These are phyloP conservation scores for Hexactinellida sp. DNA, from an alignment of 37 sponge, comb jelly and placozoan genomes.

Conservation along the genomic window DNA sequence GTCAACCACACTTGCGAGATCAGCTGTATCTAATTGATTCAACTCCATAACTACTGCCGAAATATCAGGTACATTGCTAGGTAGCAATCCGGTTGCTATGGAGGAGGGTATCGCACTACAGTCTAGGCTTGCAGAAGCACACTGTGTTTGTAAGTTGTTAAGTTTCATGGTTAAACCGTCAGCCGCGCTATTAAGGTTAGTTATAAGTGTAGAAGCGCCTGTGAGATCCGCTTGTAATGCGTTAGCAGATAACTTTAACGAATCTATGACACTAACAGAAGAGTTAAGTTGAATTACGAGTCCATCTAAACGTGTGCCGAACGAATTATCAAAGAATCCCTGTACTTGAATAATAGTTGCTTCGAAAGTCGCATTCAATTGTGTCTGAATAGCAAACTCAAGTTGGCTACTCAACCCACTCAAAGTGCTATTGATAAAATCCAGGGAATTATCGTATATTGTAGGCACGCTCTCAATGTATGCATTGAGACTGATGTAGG, in stretches of 20 bases:
- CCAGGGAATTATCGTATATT: not conserved
- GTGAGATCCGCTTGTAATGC: not conserved
- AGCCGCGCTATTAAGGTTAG: not conserved
- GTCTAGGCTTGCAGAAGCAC: not conserved
- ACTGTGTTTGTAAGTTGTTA: not conserved
- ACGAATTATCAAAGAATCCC: not conserved
- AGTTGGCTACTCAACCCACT: not conserved
- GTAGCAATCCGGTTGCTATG: not conserved
- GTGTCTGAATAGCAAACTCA: not conserved
- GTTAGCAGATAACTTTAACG: not conserved
- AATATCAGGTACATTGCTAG: not conserved
- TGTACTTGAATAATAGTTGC: not conserved
- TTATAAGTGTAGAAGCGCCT: not conserved
- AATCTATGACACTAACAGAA: not conserved
- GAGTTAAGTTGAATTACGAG: not conserved
- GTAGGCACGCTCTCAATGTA: not conserved
- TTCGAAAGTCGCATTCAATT: not conserved
- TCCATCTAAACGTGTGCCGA: not conserved
- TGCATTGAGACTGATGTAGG: not conserved
- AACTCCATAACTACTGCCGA: not conserved
- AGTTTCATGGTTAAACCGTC: not conserved
- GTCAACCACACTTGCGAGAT: not conserved
- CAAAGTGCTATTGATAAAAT: not conserved
- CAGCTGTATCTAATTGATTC: not conserved
- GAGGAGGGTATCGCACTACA: not conserved